These are phyloP conservation scores for Rhinopomastus cyanomelas DNA, from an alignment of 2,113 vertebrate genomes.

Conservation along the genomic window DNA sequence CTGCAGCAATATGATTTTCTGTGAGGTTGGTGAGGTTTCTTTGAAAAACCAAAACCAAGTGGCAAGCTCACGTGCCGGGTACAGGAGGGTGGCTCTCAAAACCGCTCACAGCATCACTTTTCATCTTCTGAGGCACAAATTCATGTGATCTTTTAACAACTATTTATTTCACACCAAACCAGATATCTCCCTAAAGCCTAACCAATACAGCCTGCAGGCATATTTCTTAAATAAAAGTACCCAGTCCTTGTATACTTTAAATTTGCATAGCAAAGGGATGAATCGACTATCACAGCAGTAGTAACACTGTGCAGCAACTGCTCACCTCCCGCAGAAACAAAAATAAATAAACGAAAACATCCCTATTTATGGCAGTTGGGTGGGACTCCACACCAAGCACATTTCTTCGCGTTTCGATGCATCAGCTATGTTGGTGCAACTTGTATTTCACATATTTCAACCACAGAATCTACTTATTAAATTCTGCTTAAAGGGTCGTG, in stretches of 20 bases:
- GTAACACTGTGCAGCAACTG: conserved; percentile 75
- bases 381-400: neutral
- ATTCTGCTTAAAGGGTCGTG: conserved; percentile 47
- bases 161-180: conserved; percentile 92
- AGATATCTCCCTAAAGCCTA: conserved; percentile 85
- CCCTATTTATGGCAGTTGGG: conserved; percentile 58
- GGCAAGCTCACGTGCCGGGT: neutral
- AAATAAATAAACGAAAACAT: conserved; percentile 63
- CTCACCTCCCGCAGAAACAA: conserved; percentile 76
- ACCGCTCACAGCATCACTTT: conserved; percentile 70
- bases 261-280: conserved; percentile 93
- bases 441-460: conserved; percentile 36
- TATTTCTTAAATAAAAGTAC: conserved; percentile 94
- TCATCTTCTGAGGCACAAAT: conserved; percentile 89
- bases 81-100: conserved; percentile 33
- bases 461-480: conserved; percentile 30
- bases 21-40: conserved; percentile 8
- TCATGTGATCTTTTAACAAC: conserved; percentile 94
- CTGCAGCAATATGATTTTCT: conserved; percentile 21
- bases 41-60: conserved; percentile 59
- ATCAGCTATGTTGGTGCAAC: conserved; percentile 1
- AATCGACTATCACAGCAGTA: conserved; percentile 77
- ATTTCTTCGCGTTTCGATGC: conserved; percentile 13
- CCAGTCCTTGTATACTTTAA: conserved; percentile 89
- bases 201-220: conserved; percentile 87